Evolutionary conservation across 2,797 vertebrate species (phyloP).

Genomic region (Typhlichthys eigenmanni): DNA sequence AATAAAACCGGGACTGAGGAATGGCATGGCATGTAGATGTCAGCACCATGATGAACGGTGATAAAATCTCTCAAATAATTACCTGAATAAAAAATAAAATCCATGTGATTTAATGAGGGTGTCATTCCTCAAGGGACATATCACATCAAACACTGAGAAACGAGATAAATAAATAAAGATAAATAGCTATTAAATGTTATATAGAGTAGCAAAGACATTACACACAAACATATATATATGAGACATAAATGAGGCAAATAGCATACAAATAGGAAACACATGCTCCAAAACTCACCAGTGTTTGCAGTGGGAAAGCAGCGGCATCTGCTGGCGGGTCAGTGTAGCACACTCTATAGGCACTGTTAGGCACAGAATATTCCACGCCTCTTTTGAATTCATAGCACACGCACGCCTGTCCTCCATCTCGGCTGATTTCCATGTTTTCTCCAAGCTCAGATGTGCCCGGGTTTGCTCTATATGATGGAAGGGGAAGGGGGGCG

Average conservation of each 20-base stretch:
- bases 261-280: background rate
- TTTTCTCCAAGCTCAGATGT: constrained; percentile 13
- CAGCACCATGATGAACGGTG: background rate
- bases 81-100: background rate
- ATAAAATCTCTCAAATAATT: background rate
- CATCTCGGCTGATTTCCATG: constrained; percentile 8
- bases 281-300: constrained; percentile 51
- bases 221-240: background rate
- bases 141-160: background rate
- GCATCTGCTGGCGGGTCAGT: constrained; percentile 52
- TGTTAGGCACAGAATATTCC: constrained; percentile 42
- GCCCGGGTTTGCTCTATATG: constrained; percentile 5
- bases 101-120: background rate
- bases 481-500: no score
- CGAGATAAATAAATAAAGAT: no score
- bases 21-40: background rate
- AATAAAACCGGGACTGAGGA: background rate
- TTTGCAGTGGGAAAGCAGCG: constrained; percentile 47
- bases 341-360: constrained; percentile 35
- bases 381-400: constrained; percentile 66
- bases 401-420: constrained; percentile 24
- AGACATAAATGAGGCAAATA: background rate
- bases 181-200: no score
- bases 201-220: background rate
- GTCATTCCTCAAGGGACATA: background rate